Base-by-base conservation (phyloP, 2,888 invertebrate genomes). In the Pristionchus fissidentatus region DNA sequence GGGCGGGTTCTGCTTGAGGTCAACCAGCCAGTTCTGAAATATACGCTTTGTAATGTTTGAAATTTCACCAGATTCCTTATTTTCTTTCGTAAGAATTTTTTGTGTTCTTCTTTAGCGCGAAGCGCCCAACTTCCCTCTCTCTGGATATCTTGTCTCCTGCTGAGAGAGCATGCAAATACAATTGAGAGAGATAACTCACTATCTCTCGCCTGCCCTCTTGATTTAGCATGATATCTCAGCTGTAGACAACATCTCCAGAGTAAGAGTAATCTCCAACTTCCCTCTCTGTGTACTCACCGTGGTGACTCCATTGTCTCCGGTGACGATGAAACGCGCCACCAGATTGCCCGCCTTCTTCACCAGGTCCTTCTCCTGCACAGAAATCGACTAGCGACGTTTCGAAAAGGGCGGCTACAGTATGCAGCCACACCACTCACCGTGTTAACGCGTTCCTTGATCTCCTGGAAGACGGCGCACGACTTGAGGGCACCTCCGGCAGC, bases 311-410 rank as follows among this genome's bases (percentile, higher is more conserved):
- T 96, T 95, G 41, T 84, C 79, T 46, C 85, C 88, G 88, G 94
- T 95, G 22, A 98, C 96, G 93, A 95, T 96, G 93, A 98, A 96
- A 8, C 96, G 96, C 93, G 96, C 70, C 29, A 98, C 86, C 96
- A 94, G 0, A 96, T 97, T 85, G 85, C 83, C 86, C 26, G 96
- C 95, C 92, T 95, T 96, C 86, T 96, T 96, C 87, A 97, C 95
- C 4, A 97, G 93, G 86, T 95, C 95, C 0, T 86, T 87, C 84
- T 92, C 92, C 88, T 91, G 84, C 19, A 86, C 29, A 32, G 70
- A 77, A 13, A 26, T 70, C 43, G 41, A 41, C 43, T 70, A 70
- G 70, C 43, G 46, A 38, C 5, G 32, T 38, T 85, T 84, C 26
- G 52, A 26, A 49, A 49, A 46, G n/a, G 0, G 22, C 79, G 49